Percentiles rank a stretch among this genome's conserved stretches.
phyloP scores from a whole-genome alignment of 2,797 vertebrate species.

The Syndactyla subalaris region DNA sequence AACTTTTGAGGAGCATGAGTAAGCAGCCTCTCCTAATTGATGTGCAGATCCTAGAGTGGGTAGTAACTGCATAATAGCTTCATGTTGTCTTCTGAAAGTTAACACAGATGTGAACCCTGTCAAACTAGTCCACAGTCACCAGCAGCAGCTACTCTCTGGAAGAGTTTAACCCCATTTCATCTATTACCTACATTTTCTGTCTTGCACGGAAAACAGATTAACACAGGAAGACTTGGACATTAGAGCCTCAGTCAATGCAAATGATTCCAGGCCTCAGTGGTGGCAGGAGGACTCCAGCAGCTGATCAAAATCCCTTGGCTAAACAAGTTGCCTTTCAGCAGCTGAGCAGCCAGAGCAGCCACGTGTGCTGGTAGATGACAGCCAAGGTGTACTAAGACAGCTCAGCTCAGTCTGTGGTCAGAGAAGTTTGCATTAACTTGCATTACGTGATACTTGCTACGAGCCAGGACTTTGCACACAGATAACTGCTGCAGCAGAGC shows the following conservation, averaged over 20 bases:
- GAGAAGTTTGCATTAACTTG: background rate
- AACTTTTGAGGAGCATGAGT: constrained; percentile 68
- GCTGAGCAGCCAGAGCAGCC: background rate
- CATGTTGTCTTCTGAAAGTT: constrained; percentile 54
- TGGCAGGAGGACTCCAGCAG: background rate
- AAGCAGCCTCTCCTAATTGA: constrained; percentile 66
- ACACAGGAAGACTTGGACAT: background rate
- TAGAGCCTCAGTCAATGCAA: background rate
- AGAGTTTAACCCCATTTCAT: constrained; percentile 6
- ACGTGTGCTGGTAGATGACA: background rate
- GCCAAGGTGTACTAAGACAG: background rate
- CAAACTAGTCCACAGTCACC: constrained; percentile 26
- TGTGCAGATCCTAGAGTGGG: constrained; percentile 67
- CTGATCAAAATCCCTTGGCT: background rate
- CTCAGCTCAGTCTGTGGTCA: background rate
- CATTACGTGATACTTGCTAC: background rate
- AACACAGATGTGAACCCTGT: constrained; percentile 46
- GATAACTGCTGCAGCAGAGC: constrained; percentile 22
- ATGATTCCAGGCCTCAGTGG: background rate
- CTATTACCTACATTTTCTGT: background rate
- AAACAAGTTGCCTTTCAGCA: background rate
- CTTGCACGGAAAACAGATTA: background rate
- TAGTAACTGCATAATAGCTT: constrained; percentile 60
- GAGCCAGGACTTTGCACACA: constrained; percentile 59
- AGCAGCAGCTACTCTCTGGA: background rate